Evolutionary conservation across 2,113 vertebrate species (phyloP).

Genomic region (Caranx melampygus): DNA sequence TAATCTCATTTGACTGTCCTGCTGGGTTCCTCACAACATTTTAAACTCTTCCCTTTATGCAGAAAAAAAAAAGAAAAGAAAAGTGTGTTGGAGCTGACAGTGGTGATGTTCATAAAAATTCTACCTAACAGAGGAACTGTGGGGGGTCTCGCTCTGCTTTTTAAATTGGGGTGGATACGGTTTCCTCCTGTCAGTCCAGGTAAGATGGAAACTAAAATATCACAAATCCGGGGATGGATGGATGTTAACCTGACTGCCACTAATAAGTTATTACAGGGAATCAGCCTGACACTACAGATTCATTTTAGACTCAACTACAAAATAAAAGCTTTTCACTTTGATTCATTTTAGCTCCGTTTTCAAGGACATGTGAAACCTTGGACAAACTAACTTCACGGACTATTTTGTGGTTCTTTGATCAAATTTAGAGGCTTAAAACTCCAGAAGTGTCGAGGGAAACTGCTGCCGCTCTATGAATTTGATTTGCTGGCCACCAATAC

Average conservation of each 20-base stretch:
- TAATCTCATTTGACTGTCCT: constrained; percentile 43
- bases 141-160: constrained; percentile 20
- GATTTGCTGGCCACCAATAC: not conserved
- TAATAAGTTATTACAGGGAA: not conserved
- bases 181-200: constrained; percentile 13
- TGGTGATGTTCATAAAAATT: constrained; percentile 7
- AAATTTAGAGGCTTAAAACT: constrained; percentile 11
- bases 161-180: not conserved
- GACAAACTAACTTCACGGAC: not conserved
- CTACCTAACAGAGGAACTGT: not conserved
- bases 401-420: constrained; percentile 45
- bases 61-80: constrained; percentile 9
- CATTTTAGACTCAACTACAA: constrained; percentile 17
- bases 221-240: not conserved
- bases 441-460: not conserved
- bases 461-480: not conserved
- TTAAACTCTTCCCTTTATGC: constrained; percentile 35
- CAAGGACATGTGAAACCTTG: constrained; percentile 11
- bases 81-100: constrained; percentile 4
- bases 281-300: not conserved
- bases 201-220: constrained; percentile 24
- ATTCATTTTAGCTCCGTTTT: constrained; percentile 19
- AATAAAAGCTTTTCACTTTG: constrained; percentile 32
- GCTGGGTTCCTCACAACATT: constrained; percentile 17
- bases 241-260: not conserved